Conservation (phyloP, 2,888 invertebrate species). For the Cataglyphis rosenhaueri region DNA sequence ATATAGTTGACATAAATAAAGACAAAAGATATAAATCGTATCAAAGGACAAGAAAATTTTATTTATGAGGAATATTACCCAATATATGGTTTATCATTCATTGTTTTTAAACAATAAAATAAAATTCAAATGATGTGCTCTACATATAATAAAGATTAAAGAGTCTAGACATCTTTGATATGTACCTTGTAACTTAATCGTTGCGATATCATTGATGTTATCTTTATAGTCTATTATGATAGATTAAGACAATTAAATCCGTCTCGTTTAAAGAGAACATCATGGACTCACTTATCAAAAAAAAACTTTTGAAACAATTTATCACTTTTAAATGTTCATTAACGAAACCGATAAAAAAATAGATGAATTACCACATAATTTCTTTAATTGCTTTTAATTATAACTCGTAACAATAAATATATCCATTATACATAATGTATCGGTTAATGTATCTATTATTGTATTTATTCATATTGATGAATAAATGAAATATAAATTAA, state of each 20-base stretch:
- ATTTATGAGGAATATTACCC: not conserved
- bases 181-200: constrained; percentile 19
- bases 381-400: not conserved
- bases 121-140: not conserved
- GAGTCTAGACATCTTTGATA: not conserved
- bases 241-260: constrained; percentile 37
- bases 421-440: not conserved
- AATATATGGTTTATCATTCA: not conserved
- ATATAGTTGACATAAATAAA: not conserved
- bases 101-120: not conserved
- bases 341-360: not conserved
- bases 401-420: not conserved
- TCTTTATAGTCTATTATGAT: constrained; percentile 24
- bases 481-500: constrained; percentile 2
- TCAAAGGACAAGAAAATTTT: not conserved
- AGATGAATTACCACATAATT: not conserved
- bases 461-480: not conserved
- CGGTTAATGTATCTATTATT: not conserved
- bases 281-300: constrained; percentile 1
- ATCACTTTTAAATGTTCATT: not conserved
- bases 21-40: not conserved
- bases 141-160: not conserved
- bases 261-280: not conserved
- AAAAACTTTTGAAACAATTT: not conserved
- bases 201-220: constrained; percentile 29